These are phyloP conservation scores for Epinotia brunnichana DNA, from an alignment of 2,888 invertebrate species.

Conservation along the genomic window DNA sequence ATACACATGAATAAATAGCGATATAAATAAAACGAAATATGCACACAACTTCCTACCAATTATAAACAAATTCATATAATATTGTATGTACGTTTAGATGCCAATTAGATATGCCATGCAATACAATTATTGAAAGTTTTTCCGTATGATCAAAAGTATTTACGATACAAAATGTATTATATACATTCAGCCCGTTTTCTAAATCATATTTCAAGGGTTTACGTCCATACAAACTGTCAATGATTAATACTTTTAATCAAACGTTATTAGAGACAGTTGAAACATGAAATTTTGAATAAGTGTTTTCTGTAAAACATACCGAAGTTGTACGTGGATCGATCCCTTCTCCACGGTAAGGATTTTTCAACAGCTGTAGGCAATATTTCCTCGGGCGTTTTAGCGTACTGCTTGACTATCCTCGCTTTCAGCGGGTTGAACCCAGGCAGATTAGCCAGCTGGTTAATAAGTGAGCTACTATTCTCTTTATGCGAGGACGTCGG, in stretches of 20 bases:
- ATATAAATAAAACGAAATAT: not conserved
- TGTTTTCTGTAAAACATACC: constrained; percentile 83
- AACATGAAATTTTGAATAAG: constrained; percentile 55
- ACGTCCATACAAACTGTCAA: not conserved
- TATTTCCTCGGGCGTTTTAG: constrained; percentile 85
- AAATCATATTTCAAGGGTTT: not conserved
- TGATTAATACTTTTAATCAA: constrained; percentile 58
- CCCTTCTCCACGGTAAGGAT: constrained; percentile 93
- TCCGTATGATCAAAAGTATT: constrained; percentile 32
- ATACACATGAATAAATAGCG: constrained; percentile 35
- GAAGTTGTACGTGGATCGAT: constrained; percentile 88
- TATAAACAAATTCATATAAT: not conserved
- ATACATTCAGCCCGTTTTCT: not conserved
- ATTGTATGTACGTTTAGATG: not conserved
- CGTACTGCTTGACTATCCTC: constrained; percentile 88
- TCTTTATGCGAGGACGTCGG: constrained; percentile 84
- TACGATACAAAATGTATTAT: not conserved
- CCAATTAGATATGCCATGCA: constrained; percentile 24
- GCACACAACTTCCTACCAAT: not conserved
- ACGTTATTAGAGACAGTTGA: constrained; percentile 55
- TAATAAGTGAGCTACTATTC: constrained; percentile 88
- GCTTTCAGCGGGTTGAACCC: constrained; percentile 88
- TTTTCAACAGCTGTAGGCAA: constrained; percentile 91
- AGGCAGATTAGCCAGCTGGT: constrained; percentile 87
- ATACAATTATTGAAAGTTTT: not conserved